Evolutionary conservation across 1,140 invertebrate genomes (phyloP), one percentile per base, ranked within the genome.

Genomic region (Heterodera schachtii): DNA sequence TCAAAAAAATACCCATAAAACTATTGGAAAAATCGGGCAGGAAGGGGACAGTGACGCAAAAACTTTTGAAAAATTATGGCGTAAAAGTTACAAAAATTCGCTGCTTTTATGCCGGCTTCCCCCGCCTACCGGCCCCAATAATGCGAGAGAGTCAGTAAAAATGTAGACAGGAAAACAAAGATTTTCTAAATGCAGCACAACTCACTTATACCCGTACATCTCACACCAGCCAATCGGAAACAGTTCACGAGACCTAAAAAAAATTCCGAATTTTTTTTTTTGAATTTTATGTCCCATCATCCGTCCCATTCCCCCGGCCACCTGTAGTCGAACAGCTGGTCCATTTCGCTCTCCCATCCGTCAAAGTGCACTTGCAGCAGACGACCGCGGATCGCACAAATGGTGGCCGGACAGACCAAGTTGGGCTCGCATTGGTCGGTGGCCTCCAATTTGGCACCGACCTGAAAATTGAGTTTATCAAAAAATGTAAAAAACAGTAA

Each of bases 171-270:
- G 1, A 31, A 31, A 31, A 31, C 31, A 31, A 0, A 31, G 31
- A 31, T 31, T 31, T 31, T 0, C 1, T 31, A 31, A 31, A 31
- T 31, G 1, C 31, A 31, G 31, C 31, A 31, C 31, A 19, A 49
- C 74, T 2, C n/a, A 76, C 76, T 74, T 71, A 44, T 83, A 84
- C 6, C 82, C 82, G 66, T 83, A 80, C 76, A 83, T 80, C 52
- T 83, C 81, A 70, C 81, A 83, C 82, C 82, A 83, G 16, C 82
- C 82, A 66, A 83, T 31, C 7, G 82, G 82, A n/a, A 84, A 84
- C 16, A 83, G 52, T 66, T 83, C 82, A 70, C 75, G 82, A 52
- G 82, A 83, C 41, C 77, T 78, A 31, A 13, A 69, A 71, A 8
- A 52, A 52, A 1, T 52, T 31, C 31, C 31, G 31, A 31, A 31